These are phyloP conservation scores for Ceyx melanurus DNA, from an alignment of 2,113 vertebrate genomes.

Conservation along the genomic window DNA sequence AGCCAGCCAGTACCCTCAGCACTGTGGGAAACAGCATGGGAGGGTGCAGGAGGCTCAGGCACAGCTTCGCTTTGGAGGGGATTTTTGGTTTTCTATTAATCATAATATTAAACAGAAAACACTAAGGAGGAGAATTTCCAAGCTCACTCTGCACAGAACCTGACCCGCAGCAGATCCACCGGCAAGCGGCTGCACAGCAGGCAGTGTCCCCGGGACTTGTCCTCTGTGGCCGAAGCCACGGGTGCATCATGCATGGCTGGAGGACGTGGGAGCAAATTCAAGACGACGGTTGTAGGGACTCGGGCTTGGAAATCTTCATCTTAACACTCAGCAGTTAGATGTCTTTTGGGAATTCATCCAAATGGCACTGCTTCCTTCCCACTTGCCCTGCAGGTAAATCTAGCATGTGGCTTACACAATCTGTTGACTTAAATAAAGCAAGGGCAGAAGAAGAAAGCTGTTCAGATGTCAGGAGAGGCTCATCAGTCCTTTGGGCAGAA, in stretches of 20 bases:
- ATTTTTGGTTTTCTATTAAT: background rate
- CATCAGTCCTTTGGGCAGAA: conserved; percentile 46
- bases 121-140: background rate
- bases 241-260: accelerated
- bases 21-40: background rate
- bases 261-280: background rate
- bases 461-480: conserved; percentile 53
- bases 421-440: conserved; percentile 64
- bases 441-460: conserved; percentile 41
- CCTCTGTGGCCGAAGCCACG: background rate
- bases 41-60: background rate
- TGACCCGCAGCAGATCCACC: background rate
- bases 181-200: background rate
- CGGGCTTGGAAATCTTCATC: background rate
- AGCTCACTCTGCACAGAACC: background rate
- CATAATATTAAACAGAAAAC: background rate
- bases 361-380: conserved; percentile 51
- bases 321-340: background rate
- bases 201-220: background rate
- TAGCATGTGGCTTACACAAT: conserved; percentile 56
- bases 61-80: background rate
- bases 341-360: conserved; percentile 48
- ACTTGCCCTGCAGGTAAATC: conserved; percentile 65
- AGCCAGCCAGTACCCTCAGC: background rate
- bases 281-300: background rate